Evolutionary conservation across 2,888 invertebrate genomes (phyloP).

Genomic region (Hypena proboscidalis): DNA sequence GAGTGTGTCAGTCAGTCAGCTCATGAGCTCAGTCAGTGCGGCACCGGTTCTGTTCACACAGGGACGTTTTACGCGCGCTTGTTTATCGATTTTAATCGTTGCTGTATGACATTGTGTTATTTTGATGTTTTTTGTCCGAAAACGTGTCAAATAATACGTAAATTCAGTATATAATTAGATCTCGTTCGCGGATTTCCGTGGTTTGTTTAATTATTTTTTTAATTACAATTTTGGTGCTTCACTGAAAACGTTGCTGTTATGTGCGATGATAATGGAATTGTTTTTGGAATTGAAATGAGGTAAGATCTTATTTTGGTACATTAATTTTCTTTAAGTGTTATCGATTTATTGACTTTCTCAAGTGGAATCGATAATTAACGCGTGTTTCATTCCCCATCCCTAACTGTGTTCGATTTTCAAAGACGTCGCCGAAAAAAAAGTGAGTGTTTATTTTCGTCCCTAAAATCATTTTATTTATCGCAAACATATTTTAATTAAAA

Average conservation of each 20-base stretch:
- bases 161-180: constrained; percentile 31
- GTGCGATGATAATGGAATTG: constrained; percentile 41
- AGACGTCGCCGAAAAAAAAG: too few species aligned
- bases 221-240: constrained; percentile 36
- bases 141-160: constrained; percentile 64
- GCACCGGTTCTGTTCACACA: constrained; percentile 45
- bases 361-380: constrained; percentile 24
- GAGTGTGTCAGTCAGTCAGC: constrained; percentile 48
- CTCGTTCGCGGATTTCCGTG: constrained; percentile 56
- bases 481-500: too few species aligned
- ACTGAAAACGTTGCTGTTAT: constrained; percentile 43
- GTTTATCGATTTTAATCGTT: constrained; percentile 60
- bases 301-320: constrained; percentile 43
- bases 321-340: constrained; percentile 14
- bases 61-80: constrained; percentile 53
- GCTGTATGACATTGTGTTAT: constrained; percentile 57
- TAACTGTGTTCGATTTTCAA: constrained; percentile 1
- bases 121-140: constrained; percentile 65
- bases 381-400: constrained; percentile 3
- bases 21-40: too few species aligned
- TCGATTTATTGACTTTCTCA: constrained; percentile 6
- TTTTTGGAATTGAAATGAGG: constrained; percentile 58
- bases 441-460: too few species aligned
- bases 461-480: too few species aligned
- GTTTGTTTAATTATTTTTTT: constrained; percentile 43